A percentile compares a stretch with the other conserved stretches of the same genome.
Conservation (phyloP, 2,113 vertebrate species). For the Pluvianellus socialis region DNA sequence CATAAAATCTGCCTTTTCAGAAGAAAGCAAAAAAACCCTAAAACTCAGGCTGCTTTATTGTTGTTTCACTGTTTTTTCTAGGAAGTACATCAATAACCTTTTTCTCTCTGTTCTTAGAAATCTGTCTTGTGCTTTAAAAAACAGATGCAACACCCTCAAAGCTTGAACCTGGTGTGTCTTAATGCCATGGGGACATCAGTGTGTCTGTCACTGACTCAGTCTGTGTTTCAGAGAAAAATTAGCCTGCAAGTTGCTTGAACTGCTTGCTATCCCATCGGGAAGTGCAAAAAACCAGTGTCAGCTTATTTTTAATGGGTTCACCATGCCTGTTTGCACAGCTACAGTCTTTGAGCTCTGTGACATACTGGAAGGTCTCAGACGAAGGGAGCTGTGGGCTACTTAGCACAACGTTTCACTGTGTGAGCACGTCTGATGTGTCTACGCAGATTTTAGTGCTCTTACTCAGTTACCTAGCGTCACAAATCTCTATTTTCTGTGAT, state of each 20-base stretch:
- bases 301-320: neutral
- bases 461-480: neutral
- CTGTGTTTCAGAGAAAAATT: neutral
- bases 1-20: neutral
- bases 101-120: neutral
- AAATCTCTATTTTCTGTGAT: neutral
- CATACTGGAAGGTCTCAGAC: neutral
- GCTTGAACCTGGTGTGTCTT: neutral
- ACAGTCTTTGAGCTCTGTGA: neutral
- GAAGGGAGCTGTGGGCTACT: neutral
- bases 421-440: neutral
- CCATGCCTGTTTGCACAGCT: neutral
- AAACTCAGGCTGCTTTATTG: neutral
- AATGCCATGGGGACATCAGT: accelerated
- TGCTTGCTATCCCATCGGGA: neutral
- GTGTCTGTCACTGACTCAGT: neutral
- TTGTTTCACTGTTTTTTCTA: neutral
- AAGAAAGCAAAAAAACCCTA: neutral
- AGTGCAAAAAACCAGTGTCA: neutral
- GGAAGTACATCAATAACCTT: neutral
- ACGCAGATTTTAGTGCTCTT: neutral
- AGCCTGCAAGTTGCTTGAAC: neutral
- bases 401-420: neutral
- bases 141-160: neutral
- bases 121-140: neutral